A percentile compares a stretch with the other conserved stretches of the same genome.
Conservation (phyloP, 2,797 vertebrate species). For the Paramormyrops hopkinsi region DNA sequence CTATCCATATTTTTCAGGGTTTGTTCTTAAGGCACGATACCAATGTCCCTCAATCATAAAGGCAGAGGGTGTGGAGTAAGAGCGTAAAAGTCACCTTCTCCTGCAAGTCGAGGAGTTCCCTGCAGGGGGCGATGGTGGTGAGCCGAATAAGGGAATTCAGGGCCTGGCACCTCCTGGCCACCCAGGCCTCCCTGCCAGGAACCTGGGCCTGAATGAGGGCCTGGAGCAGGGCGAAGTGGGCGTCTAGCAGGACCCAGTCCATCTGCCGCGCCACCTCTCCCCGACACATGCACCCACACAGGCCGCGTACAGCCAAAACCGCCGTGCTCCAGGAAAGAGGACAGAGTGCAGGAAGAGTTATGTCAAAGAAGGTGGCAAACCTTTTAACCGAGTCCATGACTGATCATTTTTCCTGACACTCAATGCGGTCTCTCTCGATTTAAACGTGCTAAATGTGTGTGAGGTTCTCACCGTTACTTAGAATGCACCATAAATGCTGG, state of each 20-base stretch:
- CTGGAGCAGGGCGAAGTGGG: constrained; percentile 58
- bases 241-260: constrained; percentile 56
- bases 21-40: neutral
- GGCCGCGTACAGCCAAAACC: constrained; percentile 51
- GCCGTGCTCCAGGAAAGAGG: constrained; percentile 38
- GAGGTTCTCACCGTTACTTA: neutral
- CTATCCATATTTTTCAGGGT: neutral
- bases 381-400: neutral
- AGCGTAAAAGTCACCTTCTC: constrained; percentile 40
- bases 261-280: constrained; percentile 53
- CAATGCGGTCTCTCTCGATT: neutral
- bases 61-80: neutral
- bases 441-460: neutral
- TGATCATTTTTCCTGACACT: neutral
- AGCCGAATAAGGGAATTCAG: constrained; percentile 43
- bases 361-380: neutral
- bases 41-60: neutral
- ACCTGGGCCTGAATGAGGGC: constrained; percentile 48
- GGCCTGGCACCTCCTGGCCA: constrained; percentile 48
- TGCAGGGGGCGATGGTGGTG: constrained; percentile 45
- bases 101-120: constrained; percentile 50
- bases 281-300: constrained; percentile 54
- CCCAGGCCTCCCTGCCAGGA: constrained; percentile 36
- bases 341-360: neutral
- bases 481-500: neutral